Conservation (phyloP, 2,797 vertebrate genomes). For the Pteropus rufus region DNA sequence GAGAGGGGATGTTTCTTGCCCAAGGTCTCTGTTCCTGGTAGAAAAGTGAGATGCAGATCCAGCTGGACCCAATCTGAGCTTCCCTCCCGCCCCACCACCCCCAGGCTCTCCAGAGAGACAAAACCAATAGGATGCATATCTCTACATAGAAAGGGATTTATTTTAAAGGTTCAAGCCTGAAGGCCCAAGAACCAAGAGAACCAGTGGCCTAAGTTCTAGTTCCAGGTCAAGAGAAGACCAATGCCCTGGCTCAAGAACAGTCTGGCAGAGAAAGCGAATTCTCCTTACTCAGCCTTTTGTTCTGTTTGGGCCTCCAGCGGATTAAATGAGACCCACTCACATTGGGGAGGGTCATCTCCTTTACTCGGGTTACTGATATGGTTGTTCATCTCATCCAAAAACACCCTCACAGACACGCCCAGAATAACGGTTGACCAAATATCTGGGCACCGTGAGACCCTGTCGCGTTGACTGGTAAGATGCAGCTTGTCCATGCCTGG, state of each 20-base stretch:
- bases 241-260: no score
- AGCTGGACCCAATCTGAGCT: neutral
- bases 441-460: neutral
- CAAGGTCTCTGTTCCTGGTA: neutral
- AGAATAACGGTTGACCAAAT: neutral
- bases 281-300: neutral
- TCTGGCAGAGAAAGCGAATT: neutral
- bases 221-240: neutral
- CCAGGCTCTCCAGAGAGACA: neutral
- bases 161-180: neutral
- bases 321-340: neutral
- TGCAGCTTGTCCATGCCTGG: neutral
- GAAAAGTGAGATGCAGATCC: neutral
- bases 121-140: neutral
- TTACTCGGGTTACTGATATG: neutral
- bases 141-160: neutral
- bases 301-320: neutral
- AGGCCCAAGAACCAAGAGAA: neutral
- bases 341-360: neutral
- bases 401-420: neutral
- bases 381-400: neutral
- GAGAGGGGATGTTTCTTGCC: neutral
- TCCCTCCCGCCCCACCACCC: fast-evolving
- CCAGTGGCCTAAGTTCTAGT: neutral
- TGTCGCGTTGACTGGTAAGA: neutral